Conservation (phyloP, 1,140 invertebrate species). For the Hylaeus volcanicus region DNA sequence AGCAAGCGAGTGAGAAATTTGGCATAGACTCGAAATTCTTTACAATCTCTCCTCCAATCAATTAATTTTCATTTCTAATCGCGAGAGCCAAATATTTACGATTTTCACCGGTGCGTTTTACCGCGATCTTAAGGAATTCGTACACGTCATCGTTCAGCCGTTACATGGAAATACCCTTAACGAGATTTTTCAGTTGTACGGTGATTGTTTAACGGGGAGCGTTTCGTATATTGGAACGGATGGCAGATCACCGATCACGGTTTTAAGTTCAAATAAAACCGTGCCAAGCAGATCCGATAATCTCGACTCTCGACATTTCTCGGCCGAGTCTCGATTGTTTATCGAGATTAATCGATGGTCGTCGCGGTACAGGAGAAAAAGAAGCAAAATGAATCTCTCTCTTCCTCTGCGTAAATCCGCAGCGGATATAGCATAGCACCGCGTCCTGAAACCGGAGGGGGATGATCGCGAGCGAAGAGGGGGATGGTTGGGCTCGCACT, state of each 20-base stretch:
- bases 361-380: not conserved
- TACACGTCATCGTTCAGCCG: not conserved
- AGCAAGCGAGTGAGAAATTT: too few relatives aligned
- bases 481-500: conserved; percentile 63
- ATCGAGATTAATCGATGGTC: conserved; percentile 37
- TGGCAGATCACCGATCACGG: not conserved
- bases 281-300: conserved; percentile 4
- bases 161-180: not conserved
- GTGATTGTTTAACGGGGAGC: not conserved
- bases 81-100: not conserved
- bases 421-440: conserved; percentile 31
- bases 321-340: conserved; percentile 18
- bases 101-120: conserved; percentile 1
- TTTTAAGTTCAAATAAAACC: conserved; percentile 12
- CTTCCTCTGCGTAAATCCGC: conserved; percentile 41
- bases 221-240: not conserved
- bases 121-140: not conserved
- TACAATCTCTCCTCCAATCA: too few relatives aligned
- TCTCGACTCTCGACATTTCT: conserved; percentile 8
- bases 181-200: conserved; percentile 13
- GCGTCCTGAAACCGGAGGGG: conserved; percentile 39
- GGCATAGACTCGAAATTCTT: too few relatives aligned
- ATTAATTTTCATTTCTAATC: too few relatives aligned
- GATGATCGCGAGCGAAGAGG: conserved; percentile 51
- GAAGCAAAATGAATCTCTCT: conserved; percentile 17